Conservation (phyloP, 2,888 invertebrate genomes). For the Ptilodon capucinus region DNA sequence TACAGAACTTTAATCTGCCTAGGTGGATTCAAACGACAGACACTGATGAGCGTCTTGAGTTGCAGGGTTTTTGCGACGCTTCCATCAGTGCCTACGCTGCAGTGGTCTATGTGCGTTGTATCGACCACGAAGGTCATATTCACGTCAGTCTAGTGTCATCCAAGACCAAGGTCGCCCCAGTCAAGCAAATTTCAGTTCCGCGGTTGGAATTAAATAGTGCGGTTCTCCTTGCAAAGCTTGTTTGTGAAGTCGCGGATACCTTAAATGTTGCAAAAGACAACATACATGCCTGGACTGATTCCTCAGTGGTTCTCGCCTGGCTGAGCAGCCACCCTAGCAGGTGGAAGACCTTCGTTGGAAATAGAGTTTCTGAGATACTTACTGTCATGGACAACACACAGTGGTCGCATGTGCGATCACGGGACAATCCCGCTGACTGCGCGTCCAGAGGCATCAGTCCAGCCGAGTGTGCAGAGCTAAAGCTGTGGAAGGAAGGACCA, state of each 20-base stretch:
- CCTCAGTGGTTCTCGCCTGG: conserved; percentile 17
- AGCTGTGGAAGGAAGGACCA: conserved; percentile 4
- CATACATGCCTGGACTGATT: conserved; percentile 13
- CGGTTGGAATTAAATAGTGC: conserved; percentile 12
- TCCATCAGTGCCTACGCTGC: background rate
- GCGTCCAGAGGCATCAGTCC: conserved; percentile 16
- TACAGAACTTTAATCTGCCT: background rate
- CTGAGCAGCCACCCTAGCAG: conserved; percentile 12
- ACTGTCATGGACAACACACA: conserved; percentile 4
- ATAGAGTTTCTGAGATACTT: conserved; percentile 16
- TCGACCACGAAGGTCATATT: background rate
- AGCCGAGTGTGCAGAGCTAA: background rate
- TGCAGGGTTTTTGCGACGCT: background rate
- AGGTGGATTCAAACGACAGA: background rate
- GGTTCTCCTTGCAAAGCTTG: conserved; percentile 5
- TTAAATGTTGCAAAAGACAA: conserved; percentile 2
- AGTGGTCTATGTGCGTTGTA: background rate
- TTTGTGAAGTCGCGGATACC: conserved; percentile 5
- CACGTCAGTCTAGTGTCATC: background rate
- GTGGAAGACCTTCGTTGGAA: conserved; percentile 16
- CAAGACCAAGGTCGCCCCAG: conserved; percentile 16
- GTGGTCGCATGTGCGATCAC: conserved; percentile 11
- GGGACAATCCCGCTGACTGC: conserved; percentile 21
- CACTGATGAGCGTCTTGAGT: background rate
- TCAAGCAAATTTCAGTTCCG: conserved; percentile 13